A percentile compares a stretch with the other conserved stretches of the same genome.
phyloP scores from a whole-genome alignment of 2,113 vertebrate species.

The Paedocypris sp. region DNA sequence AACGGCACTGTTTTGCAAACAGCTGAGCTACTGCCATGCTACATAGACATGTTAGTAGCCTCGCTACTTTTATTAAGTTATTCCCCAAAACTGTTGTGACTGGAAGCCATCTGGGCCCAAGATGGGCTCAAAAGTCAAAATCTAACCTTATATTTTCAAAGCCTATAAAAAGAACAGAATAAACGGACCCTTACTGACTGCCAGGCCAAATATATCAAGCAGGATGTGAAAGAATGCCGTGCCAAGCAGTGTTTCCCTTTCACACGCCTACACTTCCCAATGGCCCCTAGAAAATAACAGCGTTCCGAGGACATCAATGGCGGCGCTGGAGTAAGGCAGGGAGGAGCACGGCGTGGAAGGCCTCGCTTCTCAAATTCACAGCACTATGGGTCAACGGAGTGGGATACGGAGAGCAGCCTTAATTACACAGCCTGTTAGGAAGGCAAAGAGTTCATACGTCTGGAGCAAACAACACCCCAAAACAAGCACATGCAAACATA shows the following conservation, averaged over 20 bases:
- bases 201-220: slow-evolving; percentile 1
- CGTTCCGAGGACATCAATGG: slow-evolving; percentile 13
- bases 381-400: slow-evolving; percentile 4
- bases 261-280: slow-evolving; percentile 26
- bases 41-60: not conserved
- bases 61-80: not conserved
- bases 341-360: not conserved
- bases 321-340: not conserved
- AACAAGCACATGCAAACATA: not conserved
- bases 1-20: not conserved
- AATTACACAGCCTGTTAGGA: slow-evolving; percentile 15
- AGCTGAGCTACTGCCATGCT: not conserved
- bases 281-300: slow-evolving; percentile 28
- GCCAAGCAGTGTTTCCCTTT: slow-evolving; percentile 6
- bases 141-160: not conserved
- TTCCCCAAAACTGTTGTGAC: not conserved
- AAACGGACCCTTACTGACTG: not conserved
- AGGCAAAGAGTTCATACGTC: not conserved
- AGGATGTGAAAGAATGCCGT: slow-evolving; percentile 6
- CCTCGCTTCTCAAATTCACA: not conserved
- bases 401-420: not conserved
- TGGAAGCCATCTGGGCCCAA: not conserved
- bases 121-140: not conserved
- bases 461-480: not conserved
- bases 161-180: not conserved